Conservation (phyloP, 1,140 invertebrate genomes). For the Pseudomyrmex sp. region DNA sequence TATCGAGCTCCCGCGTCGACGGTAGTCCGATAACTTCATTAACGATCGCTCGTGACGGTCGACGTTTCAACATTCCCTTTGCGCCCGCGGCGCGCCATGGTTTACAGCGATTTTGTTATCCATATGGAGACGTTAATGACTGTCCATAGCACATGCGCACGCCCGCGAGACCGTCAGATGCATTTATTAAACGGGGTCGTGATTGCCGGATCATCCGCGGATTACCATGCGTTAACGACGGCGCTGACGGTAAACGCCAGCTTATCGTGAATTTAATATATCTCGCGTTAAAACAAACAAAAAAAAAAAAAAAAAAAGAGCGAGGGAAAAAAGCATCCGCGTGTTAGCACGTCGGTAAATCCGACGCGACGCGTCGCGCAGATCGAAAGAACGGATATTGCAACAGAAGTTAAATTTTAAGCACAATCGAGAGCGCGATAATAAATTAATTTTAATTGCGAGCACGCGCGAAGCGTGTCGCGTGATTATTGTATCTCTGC, state of each 20-base stretch:
- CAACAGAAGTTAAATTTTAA: slow-evolving; percentile 48
- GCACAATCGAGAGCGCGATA: slow-evolving; percentile 31
- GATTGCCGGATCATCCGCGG: slow-evolving; percentile 53
- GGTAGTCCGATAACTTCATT: slow-evolving; percentile 58
- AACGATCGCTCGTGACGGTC: slow-evolving; percentile 53
- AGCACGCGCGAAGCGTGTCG: background rate
- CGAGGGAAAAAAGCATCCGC: background rate
- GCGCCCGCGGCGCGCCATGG: slow-evolving; percentile 41
- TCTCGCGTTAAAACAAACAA: background rate
- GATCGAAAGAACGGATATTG: slow-evolving; percentile 9
- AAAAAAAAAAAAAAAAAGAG: background rate
- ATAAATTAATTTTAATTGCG: slow-evolving; percentile 62
- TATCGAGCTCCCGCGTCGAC: slow-evolving; percentile 47
- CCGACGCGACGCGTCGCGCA: background rate
- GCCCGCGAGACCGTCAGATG: slow-evolving; percentile 25
- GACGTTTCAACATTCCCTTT: slow-evolving; percentile 58
- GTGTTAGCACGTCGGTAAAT: background rate
- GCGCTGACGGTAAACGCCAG: slow-evolving; percentile 29
- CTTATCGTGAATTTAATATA: slow-evolving; percentile 48
- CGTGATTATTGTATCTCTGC: slow-evolving; percentile 48
- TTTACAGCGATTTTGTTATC: slow-evolving; percentile 56
- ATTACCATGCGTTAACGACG: slow-evolving; percentile 47
- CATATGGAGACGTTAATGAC: slow-evolving; percentile 57
- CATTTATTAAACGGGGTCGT: slow-evolving; percentile 48
- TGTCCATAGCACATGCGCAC: slow-evolving; percentile 21